Base-by-base conservation (phyloP, 1,140 invertebrate genomes). In the Dufourea novaeangliae region DNA sequence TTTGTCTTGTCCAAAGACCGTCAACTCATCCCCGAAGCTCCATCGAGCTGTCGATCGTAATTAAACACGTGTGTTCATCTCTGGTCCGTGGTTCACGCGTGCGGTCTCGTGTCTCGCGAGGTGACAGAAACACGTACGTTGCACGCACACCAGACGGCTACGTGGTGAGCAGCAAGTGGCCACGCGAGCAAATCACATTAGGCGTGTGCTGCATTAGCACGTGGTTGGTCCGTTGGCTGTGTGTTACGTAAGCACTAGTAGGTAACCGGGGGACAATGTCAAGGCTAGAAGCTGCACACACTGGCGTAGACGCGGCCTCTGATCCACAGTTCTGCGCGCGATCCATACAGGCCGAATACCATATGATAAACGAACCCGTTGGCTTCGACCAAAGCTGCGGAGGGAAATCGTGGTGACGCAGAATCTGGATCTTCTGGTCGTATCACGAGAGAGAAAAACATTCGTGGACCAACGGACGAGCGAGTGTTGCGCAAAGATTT, bases 231-330 rank as follows among this genome's bases (percentile, higher is more conserved):
- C 73, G 76, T 73, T 56, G 72, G 62, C 77, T 64, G 69, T 22
- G 54, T 59, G 76, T 87, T 87, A 83, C 78, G 54, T 78, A 87
- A 87, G 41, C 27, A 11, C n/a, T n/a, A 37, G 20, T 77, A 66
- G 44, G 70, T 79, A 84, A 79, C 74, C 32, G 59, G 52, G 78
- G 80, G 62, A 6, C 85, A 87, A 85, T 87, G 80, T 87, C 85
- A 87, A 85, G 86, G 83, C 52, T 77, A 50, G 56, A 72, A 32
- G 57, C 37, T 76, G 46, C 56, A n/a, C n/a, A n/a, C n/a, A 77
- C 25, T 54, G 37, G 14, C 32, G 46, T 64, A n/a, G 7, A 34
- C 41, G 22, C 37, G 39, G 37, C 10, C 44, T 32, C 20, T 6
- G 32, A 29, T 54, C n/a, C 32, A 17, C 46, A 20, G 52, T 10